Percentiles rank a stretch among this genome's conserved stretches.
These are phyloP conservation scores for Coecobrya sp. DNA, from an alignment of 2,888 invertebrate genomes.

Conservation along the genomic window DNA sequence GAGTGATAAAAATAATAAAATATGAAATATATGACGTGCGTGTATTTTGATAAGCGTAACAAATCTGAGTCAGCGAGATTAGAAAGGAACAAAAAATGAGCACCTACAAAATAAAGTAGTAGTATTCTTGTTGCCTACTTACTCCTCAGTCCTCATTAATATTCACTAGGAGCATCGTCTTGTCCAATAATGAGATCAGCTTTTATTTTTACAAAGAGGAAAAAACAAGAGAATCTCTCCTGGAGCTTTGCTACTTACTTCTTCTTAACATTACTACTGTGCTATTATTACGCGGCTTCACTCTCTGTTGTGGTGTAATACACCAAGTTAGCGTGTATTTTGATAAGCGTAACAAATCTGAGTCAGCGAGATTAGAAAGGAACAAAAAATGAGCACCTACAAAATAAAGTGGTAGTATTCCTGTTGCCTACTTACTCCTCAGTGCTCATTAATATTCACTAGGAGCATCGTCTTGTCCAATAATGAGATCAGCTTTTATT, in stretches of 20 bases:
- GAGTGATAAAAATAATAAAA: slow-evolving; percentile 39
- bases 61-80: neutral
- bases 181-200: slow-evolving; percentile 47
- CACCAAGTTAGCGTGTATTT: neutral
- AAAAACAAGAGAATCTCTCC: slow-evolving; percentile 56
- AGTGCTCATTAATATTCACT: slow-evolving; percentile 36
- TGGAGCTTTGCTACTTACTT: slow-evolving; percentile 52
- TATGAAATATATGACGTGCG: slow-evolving; percentile 46
- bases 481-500: slow-evolving; percentile 53
- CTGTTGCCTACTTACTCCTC: neutral
- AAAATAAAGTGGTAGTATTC: neutral
- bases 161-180: slow-evolving; percentile 3
- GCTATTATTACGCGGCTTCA: neutral
- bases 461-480: slow-evolving; percentile 1
- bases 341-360: slow-evolving; percentile 53
- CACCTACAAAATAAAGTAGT: no score
- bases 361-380: neutral
- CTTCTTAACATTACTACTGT: neutral
- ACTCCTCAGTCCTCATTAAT: slow-evolving; percentile 27
- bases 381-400: neutral
- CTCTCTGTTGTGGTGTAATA: neutral
- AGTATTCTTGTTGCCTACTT: neutral
- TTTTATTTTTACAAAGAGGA: slow-evolving; percentile 9
- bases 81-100: neutral
- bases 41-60: slow-evolving; percentile 42